phyloP scores from a whole-genome alignment of 2,797 vertebrate species.

The Psittacula derbiana region DNA sequence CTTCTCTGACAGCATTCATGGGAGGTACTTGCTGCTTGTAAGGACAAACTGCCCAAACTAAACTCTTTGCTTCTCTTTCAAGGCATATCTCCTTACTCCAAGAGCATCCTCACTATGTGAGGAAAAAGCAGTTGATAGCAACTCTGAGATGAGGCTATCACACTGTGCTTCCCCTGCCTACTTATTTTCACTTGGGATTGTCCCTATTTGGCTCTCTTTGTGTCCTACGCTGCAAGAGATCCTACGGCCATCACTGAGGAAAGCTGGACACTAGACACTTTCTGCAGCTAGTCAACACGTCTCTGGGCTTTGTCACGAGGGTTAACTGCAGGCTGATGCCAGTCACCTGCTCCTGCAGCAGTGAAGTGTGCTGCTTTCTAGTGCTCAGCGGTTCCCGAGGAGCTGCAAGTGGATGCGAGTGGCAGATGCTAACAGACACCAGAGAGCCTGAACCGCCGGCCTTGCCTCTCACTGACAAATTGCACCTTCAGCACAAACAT shows the following conservation, averaged over 20 bases:
- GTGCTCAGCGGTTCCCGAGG: neutral
- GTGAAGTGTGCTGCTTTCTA: constrained; percentile 22
- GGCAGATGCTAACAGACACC: constrained; percentile 43
- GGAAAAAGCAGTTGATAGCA: neutral
- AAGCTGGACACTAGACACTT: constrained; percentile 48
- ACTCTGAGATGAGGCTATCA: neutral
- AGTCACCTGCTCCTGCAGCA: neutral
- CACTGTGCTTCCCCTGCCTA: neutral
- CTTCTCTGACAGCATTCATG: neutral
- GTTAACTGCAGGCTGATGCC: constrained; percentile 4
- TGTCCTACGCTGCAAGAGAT: neutral
- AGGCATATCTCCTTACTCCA: neutral
- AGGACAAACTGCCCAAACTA: neutral
- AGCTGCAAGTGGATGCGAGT: constrained; percentile 26
- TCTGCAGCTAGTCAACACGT: constrained; percentile 52
- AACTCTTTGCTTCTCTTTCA: neutral
- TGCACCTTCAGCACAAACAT: neutral
- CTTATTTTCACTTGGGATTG: neutral
- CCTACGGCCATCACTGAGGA: neutral
- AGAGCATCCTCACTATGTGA: neutral
- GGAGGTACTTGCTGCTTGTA: neutral
- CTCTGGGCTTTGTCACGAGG: constrained; percentile 39
- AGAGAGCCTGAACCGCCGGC: neutral
- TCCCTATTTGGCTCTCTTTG: neutral
- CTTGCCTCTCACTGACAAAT: constrained; percentile 47